A percentile compares a stretch with the other conserved stretches of the same genome.
phyloP scores from a whole-genome alignment of 2,113 vertebrate species.

The Lepisosteus osseus region DNA sequence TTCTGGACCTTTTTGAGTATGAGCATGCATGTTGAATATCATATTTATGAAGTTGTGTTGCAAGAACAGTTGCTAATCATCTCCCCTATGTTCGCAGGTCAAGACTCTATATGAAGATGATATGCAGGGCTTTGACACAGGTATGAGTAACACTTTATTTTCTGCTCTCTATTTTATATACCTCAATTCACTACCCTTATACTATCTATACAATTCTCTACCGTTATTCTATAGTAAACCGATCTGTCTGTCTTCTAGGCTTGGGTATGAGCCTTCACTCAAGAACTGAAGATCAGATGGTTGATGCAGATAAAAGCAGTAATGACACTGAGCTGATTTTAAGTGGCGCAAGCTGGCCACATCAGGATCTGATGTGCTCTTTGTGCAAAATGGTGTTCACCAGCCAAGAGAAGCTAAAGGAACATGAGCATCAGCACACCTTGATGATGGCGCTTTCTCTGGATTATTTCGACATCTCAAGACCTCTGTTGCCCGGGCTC shows the following conservation, averaged over 20 bases:
- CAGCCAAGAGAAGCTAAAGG: slow-evolving; percentile 63
- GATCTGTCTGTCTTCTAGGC: slow-evolving; percentile 38
- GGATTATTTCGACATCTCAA: slow-evolving; percentile 42
- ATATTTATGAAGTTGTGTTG: neutral
- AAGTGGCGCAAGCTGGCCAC: slow-evolving; percentile 42
- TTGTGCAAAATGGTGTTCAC: slow-evolving; percentile 73
- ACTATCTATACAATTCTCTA: no score
- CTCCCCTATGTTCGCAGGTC: slow-evolving; percentile 49
- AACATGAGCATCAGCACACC: slow-evolving; percentile 62
- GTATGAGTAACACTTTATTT: slow-evolving; percentile 38
- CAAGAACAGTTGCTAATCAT: neutral
- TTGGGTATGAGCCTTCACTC: slow-evolving; percentile 51
- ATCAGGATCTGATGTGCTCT: slow-evolving; percentile 64
- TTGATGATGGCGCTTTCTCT: slow-evolving; percentile 61
- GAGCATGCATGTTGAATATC: neutral
- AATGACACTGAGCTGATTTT: slow-evolving; percentile 41
- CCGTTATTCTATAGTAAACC: slow-evolving; percentile 2
- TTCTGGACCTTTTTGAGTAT: neutral
- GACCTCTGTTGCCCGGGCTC: slow-evolving; percentile 17
- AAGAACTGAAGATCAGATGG: slow-evolving; percentile 53
- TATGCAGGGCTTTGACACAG: slow-evolving; percentile 39
- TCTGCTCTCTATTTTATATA: neutral
- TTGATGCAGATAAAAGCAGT: slow-evolving; percentile 42
- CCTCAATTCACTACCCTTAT: neutral
- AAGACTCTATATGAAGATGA: slow-evolving; percentile 43